Base-by-base conservation (phyloP, 2,888 invertebrate genomes). In the Lordiphosa fenestrarum region DNA sequence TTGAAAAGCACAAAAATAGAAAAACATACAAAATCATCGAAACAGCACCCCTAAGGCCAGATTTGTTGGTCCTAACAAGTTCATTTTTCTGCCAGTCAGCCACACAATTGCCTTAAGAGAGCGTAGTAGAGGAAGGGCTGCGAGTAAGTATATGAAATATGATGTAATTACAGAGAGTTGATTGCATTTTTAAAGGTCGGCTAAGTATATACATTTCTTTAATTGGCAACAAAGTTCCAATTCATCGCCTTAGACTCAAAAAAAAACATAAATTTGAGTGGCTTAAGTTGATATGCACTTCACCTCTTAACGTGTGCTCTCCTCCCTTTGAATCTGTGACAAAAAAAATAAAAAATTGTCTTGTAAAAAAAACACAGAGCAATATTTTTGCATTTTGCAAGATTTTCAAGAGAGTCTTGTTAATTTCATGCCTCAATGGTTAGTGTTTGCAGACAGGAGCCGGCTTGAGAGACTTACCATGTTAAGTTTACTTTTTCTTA, bases 401-500 rank as follows among this genome's bases (percentile, higher is more conserved):
- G 78, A 84, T 84, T 84, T 84, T 84, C 66, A 30, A 10, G 66
- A 73, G 70, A 77, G 71, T 76, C 82, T 81, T 87, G 87, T 87
- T 87, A 87, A 87, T 87, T 87, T 87, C 86, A 87, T 82, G 84
- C 77, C 71, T 87, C 76, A 87, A 81, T 82, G 82, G 74, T 66
- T 84, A 69, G 75, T 73, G 71, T 73, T 67, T 56, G 35, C 36
- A 35, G 25, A 15, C 23, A 25, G 25, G 21, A 49, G 37, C 25
- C 23, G 21, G 37, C 21, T 44, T 23, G 30, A 21, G 36, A 12
- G n/a, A 33, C 36, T 35, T 19, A 38, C 39, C 40, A 50, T 49
- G 49, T 48, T 38, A 53, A 53, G 33, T 50, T 50, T 53, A 13
- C 36, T 7, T 30, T 30, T 30, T 30, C 30, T 30, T 30, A 30